A percentile compares a stretch with the other conserved stretches of the same genome.
phyloP scores from a whole-genome alignment of 2,797 vertebrate species.

The Macropodus opercularis region DNA sequence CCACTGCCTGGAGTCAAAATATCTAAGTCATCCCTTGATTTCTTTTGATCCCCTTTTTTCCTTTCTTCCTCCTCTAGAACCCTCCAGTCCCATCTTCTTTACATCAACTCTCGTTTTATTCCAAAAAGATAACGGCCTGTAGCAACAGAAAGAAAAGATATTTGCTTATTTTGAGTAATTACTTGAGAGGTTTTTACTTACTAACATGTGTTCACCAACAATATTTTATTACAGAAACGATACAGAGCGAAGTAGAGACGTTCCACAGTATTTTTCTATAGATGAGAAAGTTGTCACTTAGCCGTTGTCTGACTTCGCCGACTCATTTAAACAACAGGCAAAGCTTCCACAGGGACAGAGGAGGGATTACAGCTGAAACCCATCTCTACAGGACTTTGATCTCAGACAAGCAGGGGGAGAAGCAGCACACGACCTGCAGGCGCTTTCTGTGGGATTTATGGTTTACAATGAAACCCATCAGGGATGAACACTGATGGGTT shows the following conservation, averaged over 20 bases:
- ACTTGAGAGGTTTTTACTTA: neutral
- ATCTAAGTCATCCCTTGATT: slow-evolving; percentile 49
- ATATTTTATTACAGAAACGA: neutral
- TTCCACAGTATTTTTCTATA: slow-evolving; percentile 34
- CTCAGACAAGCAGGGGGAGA: slow-evolving; percentile 8
- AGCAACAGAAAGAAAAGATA: neutral
- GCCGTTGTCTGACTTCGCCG: slow-evolving; percentile 26
- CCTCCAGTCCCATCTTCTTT: slow-evolving; percentile 25
- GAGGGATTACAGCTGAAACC: slow-evolving; percentile 12
- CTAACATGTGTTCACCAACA: neutral
- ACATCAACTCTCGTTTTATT: slow-evolving; percentile 24
- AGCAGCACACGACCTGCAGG: slow-evolving; percentile 20
- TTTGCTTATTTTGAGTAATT: neutral
- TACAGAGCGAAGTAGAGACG: neutral
- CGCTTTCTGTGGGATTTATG: slow-evolving; percentile 41
- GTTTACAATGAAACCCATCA: slow-evolving; percentile 20
- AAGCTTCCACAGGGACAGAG: slow-evolving; percentile 27
- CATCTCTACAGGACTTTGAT: slow-evolving; percentile 40
- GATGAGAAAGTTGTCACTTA: slow-evolving; percentile 15
- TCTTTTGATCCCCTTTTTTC: slow-evolving; percentile 40
- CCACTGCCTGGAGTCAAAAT: slow-evolving; percentile 40
- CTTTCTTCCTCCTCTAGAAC: slow-evolving; percentile 37
- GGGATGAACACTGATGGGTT: neutral
- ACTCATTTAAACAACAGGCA: slow-evolving; percentile 41
- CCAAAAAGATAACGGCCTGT: neutral